phyloP scores from a whole-genome alignment of 2,888 invertebrate species.

The Apotomis betuletana region DNA sequence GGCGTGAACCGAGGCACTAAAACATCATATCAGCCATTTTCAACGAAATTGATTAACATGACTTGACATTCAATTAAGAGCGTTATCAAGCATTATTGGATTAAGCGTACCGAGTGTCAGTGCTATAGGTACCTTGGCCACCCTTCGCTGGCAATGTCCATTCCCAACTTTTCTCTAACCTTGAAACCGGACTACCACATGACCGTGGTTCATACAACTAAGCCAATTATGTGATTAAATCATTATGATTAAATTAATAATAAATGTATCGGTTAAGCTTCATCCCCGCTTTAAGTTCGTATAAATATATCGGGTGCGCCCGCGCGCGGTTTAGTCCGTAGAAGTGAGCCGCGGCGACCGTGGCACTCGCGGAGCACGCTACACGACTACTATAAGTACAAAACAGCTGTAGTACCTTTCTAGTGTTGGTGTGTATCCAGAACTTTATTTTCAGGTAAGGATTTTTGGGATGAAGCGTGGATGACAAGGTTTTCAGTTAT shows the following conservation, averaged over 20 bases:
- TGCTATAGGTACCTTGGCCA: too few relatives aligned
- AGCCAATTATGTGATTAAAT: background rate
- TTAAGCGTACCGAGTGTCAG: too few relatives aligned
- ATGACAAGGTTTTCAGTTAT: background rate
- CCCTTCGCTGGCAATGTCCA: background rate
- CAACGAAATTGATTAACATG: too few relatives aligned
- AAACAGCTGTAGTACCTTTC: conserved; percentile 7
- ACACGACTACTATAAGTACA: conserved; percentile 2
- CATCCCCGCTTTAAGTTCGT: conserved; percentile 44
- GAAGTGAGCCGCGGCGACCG: conserved; percentile 30
- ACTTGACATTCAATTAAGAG: too few relatives aligned
- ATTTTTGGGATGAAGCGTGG: background rate
- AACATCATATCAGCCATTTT: too few relatives aligned
- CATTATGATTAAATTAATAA: conserved; percentile 7
- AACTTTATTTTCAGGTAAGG: conserved; percentile 29
- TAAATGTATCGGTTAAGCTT: conserved; percentile 23
- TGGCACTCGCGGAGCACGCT: conserved; percentile 27
- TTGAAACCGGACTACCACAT: background rate
- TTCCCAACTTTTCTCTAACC: background rate
- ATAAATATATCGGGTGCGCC: conserved; percentile 45
- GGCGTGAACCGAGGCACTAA: too few relatives aligned
- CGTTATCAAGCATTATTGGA: too few relatives aligned
- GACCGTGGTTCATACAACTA: background rate
- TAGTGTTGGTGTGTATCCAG: conserved; percentile 10
- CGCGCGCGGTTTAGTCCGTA: conserved; percentile 44